These are phyloP conservation scores for Lithophane semibrunnea DNA, from an alignment of 2,888 invertebrate species.

Conservation along the genomic window DNA sequence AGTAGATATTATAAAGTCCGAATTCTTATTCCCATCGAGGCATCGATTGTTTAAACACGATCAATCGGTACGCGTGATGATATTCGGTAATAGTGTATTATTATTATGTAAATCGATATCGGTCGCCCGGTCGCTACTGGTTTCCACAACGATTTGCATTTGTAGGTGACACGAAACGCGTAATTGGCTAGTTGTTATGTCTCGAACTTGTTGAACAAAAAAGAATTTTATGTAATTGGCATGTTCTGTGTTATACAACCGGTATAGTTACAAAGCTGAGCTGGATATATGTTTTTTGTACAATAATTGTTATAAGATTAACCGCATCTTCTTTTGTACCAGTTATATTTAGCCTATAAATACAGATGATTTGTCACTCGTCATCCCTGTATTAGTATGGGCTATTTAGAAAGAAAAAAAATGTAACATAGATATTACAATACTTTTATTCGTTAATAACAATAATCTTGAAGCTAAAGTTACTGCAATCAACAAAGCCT, in stretches of 20 bases:
- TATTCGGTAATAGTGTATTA: conserved; percentile 60
- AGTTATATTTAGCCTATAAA: neutral
- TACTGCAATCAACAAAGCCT: neutral
- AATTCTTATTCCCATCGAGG: conserved; percentile 39
- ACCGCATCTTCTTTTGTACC: neutral
- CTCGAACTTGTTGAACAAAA: conserved; percentile 35
- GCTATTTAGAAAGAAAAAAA: neutral
- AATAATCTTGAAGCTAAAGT: neutral
- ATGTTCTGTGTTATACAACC: conserved; percentile 32
- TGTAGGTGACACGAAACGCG: conserved; percentile 48
- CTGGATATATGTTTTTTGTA: conserved; percentile 4
- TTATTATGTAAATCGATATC: conserved; percentile 62
- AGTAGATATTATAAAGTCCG: neutral
- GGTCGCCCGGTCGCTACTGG: conserved; percentile 50
- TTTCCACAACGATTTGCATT: conserved; percentile 53
- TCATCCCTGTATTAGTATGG: neutral
- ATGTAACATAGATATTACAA: neutral
- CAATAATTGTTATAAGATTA: neutral
- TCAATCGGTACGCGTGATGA: conserved; percentile 58
- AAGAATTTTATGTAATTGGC: conserved; percentile 35
- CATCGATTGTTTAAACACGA: conserved; percentile 54
- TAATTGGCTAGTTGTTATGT: conserved; percentile 47
- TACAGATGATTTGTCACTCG: neutral
- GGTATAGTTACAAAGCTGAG: conserved; percentile 22
- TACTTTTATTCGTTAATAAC: neutral